A percentile compares a stretch with the other conserved stretches of the same genome.
Evolutionary conservation across 2,113 vertebrate genomes (phyloP).

Genomic region (Pollimyrus isidori): DNA sequence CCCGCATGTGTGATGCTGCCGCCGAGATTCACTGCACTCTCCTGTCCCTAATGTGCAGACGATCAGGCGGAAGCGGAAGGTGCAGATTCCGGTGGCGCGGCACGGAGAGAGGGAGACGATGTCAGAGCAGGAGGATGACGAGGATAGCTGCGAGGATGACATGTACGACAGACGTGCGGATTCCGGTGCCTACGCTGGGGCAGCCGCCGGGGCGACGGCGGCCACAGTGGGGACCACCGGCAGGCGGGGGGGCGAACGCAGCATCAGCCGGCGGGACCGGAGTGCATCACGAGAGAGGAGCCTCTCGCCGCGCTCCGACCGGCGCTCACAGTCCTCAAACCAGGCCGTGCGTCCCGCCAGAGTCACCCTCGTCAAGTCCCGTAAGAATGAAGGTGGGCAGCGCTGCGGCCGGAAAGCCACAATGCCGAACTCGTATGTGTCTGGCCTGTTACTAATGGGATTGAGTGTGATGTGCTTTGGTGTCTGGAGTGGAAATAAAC

Average conservation of each 20-base stretch:
- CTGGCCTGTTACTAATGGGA: neutral
- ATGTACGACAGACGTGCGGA: conserved; percentile 69
- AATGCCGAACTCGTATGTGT: neutral
- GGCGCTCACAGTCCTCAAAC: conserved; percentile 77
- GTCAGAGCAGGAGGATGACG: conserved; percentile 89
- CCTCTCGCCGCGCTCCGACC: conserved; percentile 82
- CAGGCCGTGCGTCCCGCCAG: conserved; percentile 86
- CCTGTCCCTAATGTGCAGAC: conserved; percentile 61
- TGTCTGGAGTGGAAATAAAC: neutral
- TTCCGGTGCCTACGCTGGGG: conserved; percentile 59
- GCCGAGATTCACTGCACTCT: neutral
- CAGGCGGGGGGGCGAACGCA: conserved; percentile 68
- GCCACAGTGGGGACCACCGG: conserved; percentile 42
- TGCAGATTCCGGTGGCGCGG: conserved; percentile 81
- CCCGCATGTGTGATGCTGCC: neutral
- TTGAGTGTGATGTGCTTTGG: neutral
- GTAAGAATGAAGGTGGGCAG: conserved; percentile 92
- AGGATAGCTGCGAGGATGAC: conserved; percentile 91
- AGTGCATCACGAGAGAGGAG: conserved; percentile 87
- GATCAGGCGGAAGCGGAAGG: conserved; percentile 91
- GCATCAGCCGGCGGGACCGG: conserved; percentile 67
- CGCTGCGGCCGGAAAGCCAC: conserved; percentile 37
- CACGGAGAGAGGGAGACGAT: conserved; percentile 81
- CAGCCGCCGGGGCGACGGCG: conserved; percentile 30
- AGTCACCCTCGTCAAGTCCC: conserved; percentile 92